Evolutionary conservation across 1,140 invertebrate species (phyloP), one percentile per base, ranked within the genome.

Genomic region (Bombus waltoni): DNA sequence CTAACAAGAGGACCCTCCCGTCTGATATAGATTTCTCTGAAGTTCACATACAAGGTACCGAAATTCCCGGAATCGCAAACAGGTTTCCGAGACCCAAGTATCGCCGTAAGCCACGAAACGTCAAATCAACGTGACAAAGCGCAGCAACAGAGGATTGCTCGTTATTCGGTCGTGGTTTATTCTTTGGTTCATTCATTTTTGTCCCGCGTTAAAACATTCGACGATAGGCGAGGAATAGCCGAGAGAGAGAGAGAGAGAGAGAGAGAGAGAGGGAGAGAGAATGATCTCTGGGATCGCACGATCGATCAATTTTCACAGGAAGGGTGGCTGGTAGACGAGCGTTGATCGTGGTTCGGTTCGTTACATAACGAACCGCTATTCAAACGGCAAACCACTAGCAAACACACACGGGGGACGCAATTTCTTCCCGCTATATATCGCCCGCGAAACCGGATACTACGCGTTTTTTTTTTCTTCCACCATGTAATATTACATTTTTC

Each of bases 251-350:
- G n/a, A 38, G 18, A 32, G 57, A 53, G 25, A 66, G 62, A 42
- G 22, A 35, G 44, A 40, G 4, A 57, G 18, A 32, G 57, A 53
- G 25, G 32, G 62, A 42, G 22, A 35, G 44, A 40, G 4, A 57
- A 35, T 1, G 5, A 15, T 59, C 35, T 8, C 42, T n/a, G 18
- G 77, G 42, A 74, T 68, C 78, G 44, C n/a, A 22, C 77, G 71
- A 85, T 85, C 83, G 83, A 81, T 85, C 59, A 68, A 85, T 85
- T 81, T 72, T 57, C 78, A 32, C 9, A n/a, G 44, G 32, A 57
- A 68, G 71, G 44, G 59, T 85, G 32, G 76, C 57, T 47, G 71
- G 15, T 73, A n/a, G 71, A 38, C n/a, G 15, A 13, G 53, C 65
- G 71, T 44, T 28, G 25, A 25, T 53, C 18, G 32, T 32, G 53